These are phyloP conservation scores for Mugil cephalus DNA, from an alignment of 2,113 vertebrate genomes.

Conservation along the genomic window DNA sequence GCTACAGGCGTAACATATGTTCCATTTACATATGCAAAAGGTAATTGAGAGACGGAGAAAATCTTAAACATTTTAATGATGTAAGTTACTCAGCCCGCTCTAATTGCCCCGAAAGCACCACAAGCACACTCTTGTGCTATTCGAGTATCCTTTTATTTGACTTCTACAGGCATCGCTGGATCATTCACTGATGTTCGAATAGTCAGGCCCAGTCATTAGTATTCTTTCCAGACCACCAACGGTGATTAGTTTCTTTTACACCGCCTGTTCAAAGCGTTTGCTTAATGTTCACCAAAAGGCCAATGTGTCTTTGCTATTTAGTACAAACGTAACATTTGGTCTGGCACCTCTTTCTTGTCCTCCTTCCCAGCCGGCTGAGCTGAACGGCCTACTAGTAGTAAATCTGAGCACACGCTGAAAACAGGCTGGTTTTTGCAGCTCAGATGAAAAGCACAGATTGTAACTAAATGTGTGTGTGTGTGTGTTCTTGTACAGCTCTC, in stretches of 20 bases:
- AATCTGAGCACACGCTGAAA: constrained; percentile 24
- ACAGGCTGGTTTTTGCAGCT: constrained; percentile 11
- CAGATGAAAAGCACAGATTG: constrained; percentile 38
- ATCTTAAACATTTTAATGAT: constrained; percentile 65
- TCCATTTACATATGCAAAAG: constrained; percentile 72
- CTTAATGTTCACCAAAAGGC: constrained; percentile 68
- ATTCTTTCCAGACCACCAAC: constrained; percentile 42
- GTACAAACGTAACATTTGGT: constrained; percentile 55
- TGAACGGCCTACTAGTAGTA: constrained; percentile 20
- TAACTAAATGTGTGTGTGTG: constrained; percentile 21
- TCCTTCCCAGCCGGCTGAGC: constrained; percentile 26
- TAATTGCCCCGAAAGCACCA: constrained; percentile 40
- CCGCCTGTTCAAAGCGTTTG: constrained; percentile 55
- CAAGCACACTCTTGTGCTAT: constrained; percentile 20
- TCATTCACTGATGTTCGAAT: constrained; percentile 46
- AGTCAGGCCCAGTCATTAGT: constrained; percentile 44
- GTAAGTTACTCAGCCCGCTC: constrained; percentile 31
- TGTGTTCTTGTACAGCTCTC: no score
- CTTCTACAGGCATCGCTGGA: constrained; percentile 33
- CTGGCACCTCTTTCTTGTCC: constrained; percentile 27
- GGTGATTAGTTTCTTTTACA: constrained; percentile 51
- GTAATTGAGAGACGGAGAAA: constrained; percentile 58
- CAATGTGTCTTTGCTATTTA: constrained; percentile 52
- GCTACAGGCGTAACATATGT: constrained; percentile 78
- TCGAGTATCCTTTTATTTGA: constrained; percentile 38